phyloP scores from a whole-genome alignment of 2,113 vertebrate genomes.

The Misgurnus anguillicaudatus region DNA sequence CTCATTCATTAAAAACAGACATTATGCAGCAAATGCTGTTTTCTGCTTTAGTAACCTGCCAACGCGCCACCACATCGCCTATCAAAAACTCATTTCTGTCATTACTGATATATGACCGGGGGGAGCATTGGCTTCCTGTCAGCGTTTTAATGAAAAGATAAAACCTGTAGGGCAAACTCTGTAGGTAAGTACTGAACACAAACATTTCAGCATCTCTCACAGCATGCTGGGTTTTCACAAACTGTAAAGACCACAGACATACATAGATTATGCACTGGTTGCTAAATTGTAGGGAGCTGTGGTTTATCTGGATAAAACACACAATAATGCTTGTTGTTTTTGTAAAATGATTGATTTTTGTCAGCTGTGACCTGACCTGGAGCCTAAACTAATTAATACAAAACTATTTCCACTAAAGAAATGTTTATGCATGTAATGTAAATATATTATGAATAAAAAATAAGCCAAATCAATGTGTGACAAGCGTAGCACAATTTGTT shows the following conservation, averaged over 20 bases:
- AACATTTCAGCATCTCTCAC: not conserved
- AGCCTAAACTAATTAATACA: no score
- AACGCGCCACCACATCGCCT: not conserved
- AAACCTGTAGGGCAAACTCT: slow-evolving; percentile 38
- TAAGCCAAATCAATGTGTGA: no score
- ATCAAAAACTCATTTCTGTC: slow-evolving; percentile 32
- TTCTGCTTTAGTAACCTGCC: not conserved
- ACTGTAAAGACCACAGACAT: not conserved
- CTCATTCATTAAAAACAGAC: slow-evolving; percentile 7
- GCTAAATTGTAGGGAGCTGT: no score
- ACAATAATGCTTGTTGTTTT: no score
- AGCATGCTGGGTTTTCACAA: slow-evolving; percentile 1
- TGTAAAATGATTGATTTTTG: no score
- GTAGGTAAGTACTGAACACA: slow-evolving; percentile 26
- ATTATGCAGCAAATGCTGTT: slow-evolving; percentile 4
- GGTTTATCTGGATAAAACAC: no score
- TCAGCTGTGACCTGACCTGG: no score
- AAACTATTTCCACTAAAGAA: no score
- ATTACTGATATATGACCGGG: slow-evolving; percentile 9
- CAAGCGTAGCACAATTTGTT: no score
- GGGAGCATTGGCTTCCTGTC: slow-evolving; percentile 33
- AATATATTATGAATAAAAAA: no score
- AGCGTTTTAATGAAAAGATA: slow-evolving; percentile 26
- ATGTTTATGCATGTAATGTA: no score
- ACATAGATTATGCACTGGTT: no score